These are phyloP conservation scores for Hyposoter didymator DNA, from an alignment of 2,888 invertebrate species.

Conservation along the genomic window DNA sequence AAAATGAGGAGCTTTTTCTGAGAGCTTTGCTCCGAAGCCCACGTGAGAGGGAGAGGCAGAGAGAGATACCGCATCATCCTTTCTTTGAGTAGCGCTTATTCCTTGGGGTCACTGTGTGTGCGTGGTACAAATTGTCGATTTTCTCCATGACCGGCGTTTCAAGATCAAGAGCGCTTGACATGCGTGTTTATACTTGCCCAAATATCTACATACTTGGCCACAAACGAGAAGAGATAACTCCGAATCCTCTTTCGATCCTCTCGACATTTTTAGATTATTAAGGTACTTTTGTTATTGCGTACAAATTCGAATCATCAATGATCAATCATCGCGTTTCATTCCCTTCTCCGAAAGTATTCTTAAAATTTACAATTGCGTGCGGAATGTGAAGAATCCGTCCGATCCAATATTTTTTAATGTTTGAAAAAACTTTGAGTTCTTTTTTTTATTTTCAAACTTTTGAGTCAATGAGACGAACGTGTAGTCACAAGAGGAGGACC, in stretches of 20 bases:
- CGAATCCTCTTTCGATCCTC: background rate
- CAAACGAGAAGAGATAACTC: background rate
- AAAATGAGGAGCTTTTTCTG: constrained; percentile 51
- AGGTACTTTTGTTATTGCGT: too few species aligned
- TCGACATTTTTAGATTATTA: background rate
- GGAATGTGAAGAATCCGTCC: too few species aligned
- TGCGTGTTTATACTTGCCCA: constrained; percentile 1
- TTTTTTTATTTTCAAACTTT: background rate
- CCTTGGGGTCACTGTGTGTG: constrained; percentile 33
- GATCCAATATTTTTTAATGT: too few species aligned
- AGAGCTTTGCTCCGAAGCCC: constrained; percentile 23
- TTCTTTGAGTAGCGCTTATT: constrained; percentile 24
- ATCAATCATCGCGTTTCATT: too few species aligned
- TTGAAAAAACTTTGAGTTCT: background rate
- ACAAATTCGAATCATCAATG: too few species aligned
- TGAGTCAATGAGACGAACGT: background rate
- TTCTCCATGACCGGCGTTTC: constrained; percentile 51
- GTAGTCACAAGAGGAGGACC: background rate
- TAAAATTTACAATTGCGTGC: too few species aligned
- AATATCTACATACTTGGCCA: background rate
- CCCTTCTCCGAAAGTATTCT: too few species aligned
- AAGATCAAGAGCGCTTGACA: constrained; percentile 21
- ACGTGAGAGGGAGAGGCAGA: background rate
- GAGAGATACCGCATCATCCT: constrained; percentile 29
- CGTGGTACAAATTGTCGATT: constrained; percentile 56